Percentiles rank a stretch among this genome's conserved stretches.
Evolutionary conservation across 2,888 invertebrate species (phyloP).

Genomic region (Sinhomidia bicolor): DNA sequence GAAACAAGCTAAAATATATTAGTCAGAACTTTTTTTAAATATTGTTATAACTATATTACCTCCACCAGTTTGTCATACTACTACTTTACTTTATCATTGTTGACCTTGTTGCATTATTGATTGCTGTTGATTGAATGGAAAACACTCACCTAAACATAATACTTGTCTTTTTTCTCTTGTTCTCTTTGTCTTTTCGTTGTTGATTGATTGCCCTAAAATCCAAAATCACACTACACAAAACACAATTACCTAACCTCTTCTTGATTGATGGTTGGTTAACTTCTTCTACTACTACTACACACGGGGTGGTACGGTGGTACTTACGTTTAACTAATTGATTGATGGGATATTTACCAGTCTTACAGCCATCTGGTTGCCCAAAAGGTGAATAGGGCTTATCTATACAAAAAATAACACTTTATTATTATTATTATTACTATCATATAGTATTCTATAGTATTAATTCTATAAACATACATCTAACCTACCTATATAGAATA

Average conservation of each 20-base stretch:
- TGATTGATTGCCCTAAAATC: neutral
- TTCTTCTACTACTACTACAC: slow-evolving; percentile 20
- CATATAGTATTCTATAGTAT: neutral
- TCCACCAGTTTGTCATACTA: too few relatives aligned
- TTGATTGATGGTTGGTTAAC: slow-evolving; percentile 2
- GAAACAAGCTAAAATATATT: neutral
- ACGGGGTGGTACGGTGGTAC: slow-evolving; percentile 52
- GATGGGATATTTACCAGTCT: slow-evolving; percentile 81
- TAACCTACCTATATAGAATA: neutral
- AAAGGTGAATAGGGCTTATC: slow-evolving; percentile 81
- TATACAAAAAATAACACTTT: slow-evolving; percentile 53
- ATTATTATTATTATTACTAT: too few relatives aligned
- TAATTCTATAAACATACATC: too few relatives aligned
- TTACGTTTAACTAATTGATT: slow-evolving; percentile 40
- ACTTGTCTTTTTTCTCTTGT: slow-evolving; percentile 24
- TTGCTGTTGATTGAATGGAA: neutral
- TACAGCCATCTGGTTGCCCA: slow-evolving; percentile 83
- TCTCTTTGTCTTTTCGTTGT: neutral
- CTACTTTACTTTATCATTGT: neutral
- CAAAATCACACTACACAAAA: slow-evolving; percentile 27
- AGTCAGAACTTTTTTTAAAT: neutral
- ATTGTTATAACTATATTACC: too few relatives aligned
- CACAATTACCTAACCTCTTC: slow-evolving; percentile 27
- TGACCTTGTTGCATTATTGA: slow-evolving; percentile 27
- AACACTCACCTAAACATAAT: slow-evolving; percentile 5